phyloP scores from a whole-genome alignment of 2,888 invertebrate genomes.

The Schizaphis graminum region DNA sequence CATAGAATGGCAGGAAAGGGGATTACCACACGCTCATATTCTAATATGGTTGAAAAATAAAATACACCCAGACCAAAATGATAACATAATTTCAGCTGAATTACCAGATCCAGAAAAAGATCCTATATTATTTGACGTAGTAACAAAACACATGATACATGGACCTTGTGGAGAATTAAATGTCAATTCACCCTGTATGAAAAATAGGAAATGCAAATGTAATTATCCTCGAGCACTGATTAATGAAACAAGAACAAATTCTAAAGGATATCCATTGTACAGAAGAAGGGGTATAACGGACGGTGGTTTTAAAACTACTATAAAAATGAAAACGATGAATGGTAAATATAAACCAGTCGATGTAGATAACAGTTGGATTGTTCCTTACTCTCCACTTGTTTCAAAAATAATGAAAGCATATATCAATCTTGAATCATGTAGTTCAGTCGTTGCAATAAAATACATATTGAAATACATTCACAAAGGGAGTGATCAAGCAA shows the following conservation, averaged over 20 bases:
- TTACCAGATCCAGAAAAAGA: conserved; percentile 69
- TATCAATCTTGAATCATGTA: conserved; percentile 71
- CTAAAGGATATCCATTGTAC: conserved; percentile 70
- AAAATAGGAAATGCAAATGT: conserved; percentile 67
- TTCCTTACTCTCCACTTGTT: conserved; percentile 67
- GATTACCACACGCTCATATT: conserved; percentile 69
- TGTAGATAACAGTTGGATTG: conserved; percentile 68
- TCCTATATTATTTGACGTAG: conserved; percentile 68
- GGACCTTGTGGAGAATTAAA: conserved; percentile 69
- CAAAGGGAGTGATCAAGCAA: conserved; percentile 68
- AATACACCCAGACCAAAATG: conserved; percentile 68
- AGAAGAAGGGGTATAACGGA: conserved; percentile 67
- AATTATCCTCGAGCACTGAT: conserved; percentile 68
- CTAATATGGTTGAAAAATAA: conserved; percentile 69
- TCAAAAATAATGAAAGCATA: conserved; percentile 69
- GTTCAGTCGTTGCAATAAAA: conserved; percentile 71
- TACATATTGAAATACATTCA: conserved; percentile 70
- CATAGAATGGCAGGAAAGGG: conserved; percentile 69
- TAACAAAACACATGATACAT: conserved; percentile 68
- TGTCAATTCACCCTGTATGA: conserved; percentile 66
- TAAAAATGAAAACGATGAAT: conserved; percentile 66
- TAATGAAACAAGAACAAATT: conserved; percentile 69
- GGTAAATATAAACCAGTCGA: conserved; percentile 46
- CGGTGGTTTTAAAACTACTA: conserved; percentile 65
- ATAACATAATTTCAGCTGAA: conserved; percentile 69